phyloP scores from a whole-genome alignment of 2,797 vertebrate genomes.

The Tenualosa thibaudeaui region DNA sequence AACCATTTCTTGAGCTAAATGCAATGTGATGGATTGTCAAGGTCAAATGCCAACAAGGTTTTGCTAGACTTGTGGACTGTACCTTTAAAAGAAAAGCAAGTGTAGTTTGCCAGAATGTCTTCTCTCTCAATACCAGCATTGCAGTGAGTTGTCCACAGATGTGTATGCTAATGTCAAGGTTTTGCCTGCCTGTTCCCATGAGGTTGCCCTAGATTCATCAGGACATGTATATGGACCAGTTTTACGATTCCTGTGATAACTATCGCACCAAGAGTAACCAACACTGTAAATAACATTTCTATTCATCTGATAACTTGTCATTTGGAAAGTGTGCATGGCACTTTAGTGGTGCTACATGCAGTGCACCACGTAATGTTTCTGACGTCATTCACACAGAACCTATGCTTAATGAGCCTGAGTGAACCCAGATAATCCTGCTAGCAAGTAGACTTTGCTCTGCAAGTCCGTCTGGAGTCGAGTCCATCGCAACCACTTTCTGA shows the following conservation, averaged over 20 bases:
- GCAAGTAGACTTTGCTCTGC: too few relatives aligned
- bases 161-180: not conserved
- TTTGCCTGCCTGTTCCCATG: not conserved
- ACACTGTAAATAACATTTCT: conserved; percentile 30
- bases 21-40: not conserved
- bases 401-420: not conserved
- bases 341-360: not conserved
- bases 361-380: not conserved
- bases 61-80: not conserved
- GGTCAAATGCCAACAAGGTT: not conserved
- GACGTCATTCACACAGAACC: not conserved
- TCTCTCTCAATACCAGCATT: conserved; percentile 15
- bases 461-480: too few relatives aligned
- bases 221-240: not conserved
- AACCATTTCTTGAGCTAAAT: not conserved
- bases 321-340: not conserved
- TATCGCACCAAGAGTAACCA: not conserved
- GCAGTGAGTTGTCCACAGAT: not conserved
- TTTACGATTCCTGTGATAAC: conserved; percentile 13
- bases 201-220: not conserved
- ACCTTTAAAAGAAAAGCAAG: not conserved
- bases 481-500: too few relatives aligned
- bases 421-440: too few relatives aligned
- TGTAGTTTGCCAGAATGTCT: not conserved
- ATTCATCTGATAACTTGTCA: not conserved